phyloP scores from a whole-genome alignment of 2,888 invertebrate genomes.

The Lutraria lutraria region DNA sequence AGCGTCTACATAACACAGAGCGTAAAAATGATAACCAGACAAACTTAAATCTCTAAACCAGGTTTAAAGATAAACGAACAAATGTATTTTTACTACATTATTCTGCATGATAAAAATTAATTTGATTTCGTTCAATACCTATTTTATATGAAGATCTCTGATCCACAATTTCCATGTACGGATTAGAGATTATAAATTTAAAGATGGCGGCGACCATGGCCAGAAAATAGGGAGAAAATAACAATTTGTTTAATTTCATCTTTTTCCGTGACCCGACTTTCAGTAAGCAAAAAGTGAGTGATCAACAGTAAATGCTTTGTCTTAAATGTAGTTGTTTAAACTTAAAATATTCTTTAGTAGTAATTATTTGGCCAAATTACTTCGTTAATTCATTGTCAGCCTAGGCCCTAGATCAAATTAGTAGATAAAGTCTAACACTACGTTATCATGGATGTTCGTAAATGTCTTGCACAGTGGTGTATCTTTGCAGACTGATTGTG shows the following conservation, averaged over 20 bases:
- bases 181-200: background rate
- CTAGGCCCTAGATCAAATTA: too few relatives aligned
- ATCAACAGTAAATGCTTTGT: background rate
- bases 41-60: background rate
- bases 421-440: too few relatives aligned
- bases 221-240: constrained; percentile 8
- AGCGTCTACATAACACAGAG: background rate
- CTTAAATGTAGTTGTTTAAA: too few relatives aligned
- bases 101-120: background rate
- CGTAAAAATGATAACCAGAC: background rate
- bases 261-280: background rate
- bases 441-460: too few relatives aligned
- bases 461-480: too few relatives aligned
- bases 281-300: background rate
- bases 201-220: constrained; percentile 19
- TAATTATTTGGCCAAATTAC: too few relatives aligned
- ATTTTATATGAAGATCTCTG: background rate
- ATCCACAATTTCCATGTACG: background rate
- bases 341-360: too few relatives aligned
- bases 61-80: background rate
- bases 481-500: too few relatives aligned
- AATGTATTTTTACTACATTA: background rate
- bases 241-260: background rate
- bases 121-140: background rate
- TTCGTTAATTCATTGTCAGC: too few relatives aligned